phyloP scores from a whole-genome alignment of 2,797 vertebrate genomes.

The Sciurus vulgaris region DNA sequence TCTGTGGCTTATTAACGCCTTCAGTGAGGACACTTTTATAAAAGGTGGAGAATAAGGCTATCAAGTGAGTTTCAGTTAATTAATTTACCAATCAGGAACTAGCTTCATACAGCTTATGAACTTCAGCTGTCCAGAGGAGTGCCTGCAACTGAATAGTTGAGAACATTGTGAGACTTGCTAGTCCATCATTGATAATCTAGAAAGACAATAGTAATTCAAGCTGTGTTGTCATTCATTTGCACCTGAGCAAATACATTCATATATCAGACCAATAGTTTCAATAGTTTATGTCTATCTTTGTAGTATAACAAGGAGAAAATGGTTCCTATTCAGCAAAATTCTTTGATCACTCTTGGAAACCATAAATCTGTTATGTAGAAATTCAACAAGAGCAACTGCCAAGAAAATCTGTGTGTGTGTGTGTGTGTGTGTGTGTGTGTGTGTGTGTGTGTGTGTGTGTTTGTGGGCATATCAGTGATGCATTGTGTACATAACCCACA shows the following conservation, averaged over 20 bases:
- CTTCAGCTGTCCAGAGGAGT: background rate
- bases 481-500: background rate
- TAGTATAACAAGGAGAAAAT: background rate
- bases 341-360: constrained; percentile 25
- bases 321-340: background rate
- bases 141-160: background rate
- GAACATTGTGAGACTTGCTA: background rate
- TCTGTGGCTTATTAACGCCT: background rate
- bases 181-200: background rate
- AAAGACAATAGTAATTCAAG: background rate
- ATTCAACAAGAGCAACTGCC: constrained; percentile 52
- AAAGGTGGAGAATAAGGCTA: background rate
- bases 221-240: background rate
- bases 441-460: background rate
- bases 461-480: background rate
- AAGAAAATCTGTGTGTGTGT: constrained; percentile 36
- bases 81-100: background rate
- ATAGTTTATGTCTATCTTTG: background rate
- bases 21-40: background rate
- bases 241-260: background rate
- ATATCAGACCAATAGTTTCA: background rate
- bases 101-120: background rate
- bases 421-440: background rate
- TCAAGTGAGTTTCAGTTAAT: background rate
- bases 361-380: constrained; percentile 40